Base-by-base conservation (phyloP, 1,140 invertebrate species). In the Neoseiulus cucumeris region DNA sequence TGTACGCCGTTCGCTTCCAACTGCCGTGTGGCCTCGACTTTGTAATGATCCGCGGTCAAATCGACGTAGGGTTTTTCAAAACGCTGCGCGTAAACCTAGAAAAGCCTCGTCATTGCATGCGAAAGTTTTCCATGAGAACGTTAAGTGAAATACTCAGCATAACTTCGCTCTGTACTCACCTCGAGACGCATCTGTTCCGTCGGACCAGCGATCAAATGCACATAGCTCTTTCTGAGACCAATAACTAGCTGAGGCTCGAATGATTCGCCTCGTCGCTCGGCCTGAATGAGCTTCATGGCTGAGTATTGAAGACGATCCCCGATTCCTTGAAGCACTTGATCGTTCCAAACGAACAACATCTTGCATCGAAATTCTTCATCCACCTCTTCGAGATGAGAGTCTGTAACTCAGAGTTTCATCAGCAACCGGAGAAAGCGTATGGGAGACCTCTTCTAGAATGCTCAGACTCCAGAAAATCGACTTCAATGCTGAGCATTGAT, bases 301-400 rank as follows among this genome's bases (percentile, higher is more conserved):
- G 90, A 92, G 75, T 91, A 87, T 76, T 96, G 91, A 39, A 98
- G 78, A 68, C 87, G 82, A 72, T 91, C 84, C 76, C 96, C 78
- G 68, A 97, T 95, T 75, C 94, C 87, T 73, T 83, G 83, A 78
- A 98, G 98, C 72, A 98, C 97, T 75, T 87, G 91, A 74, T 89
- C 84, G 80, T 96, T 96, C 94, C 94, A 98, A 70, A 86, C 91
- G 75, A 96, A 92, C 68, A 97, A 79, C 94, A 98, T 97, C 59
- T 97, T 76, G 83, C 96, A 81, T 45, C 71, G 69, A 65, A 69
- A 17, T 67, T 66, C 4, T 12, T 4, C 28, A 22, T 51, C 28
- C 4, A 7, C 20, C 45, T 22, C 28, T 5, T 4, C 20, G 20
- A 51, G 14, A 6, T 7, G 28, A 7, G 28, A 51, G 7, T 51